phyloP scores from a whole-genome alignment of 2,113 vertebrate species.

The Sorex araneus region DNA sequence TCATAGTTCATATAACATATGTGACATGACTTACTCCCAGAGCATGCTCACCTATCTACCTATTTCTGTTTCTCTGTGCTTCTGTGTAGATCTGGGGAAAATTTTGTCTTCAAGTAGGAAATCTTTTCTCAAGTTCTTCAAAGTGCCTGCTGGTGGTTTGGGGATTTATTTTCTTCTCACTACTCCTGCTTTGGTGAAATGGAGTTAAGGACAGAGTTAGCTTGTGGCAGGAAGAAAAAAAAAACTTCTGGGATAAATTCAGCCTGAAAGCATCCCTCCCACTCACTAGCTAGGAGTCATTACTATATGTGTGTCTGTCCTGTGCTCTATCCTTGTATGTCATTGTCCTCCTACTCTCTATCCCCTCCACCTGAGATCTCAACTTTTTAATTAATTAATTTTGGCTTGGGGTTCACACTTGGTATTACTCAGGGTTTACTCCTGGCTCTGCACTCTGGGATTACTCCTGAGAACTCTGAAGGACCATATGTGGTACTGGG shows the following conservation, averaged over 20 bases:
- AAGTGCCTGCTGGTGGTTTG: not conserved
- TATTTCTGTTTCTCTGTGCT: not conserved
- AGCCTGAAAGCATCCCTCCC: not conserved
- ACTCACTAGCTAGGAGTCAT: not conserved
- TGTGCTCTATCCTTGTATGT: not conserved
- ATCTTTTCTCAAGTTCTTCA: not conserved
- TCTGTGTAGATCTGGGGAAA: not conserved
- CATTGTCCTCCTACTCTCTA: not conserved
- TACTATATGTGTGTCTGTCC: not conserved
- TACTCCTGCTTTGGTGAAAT: not conserved
- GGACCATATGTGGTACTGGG: no score
- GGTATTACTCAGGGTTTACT: no score
- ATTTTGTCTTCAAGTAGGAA: not conserved
- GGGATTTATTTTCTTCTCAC: not conserved
- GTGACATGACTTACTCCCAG: not conserved
- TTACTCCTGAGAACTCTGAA: no score
- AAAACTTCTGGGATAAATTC: not conserved
- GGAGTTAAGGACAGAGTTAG: no score
- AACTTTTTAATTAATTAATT: no score
- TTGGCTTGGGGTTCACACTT: no score
- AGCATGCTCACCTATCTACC: not conserved
- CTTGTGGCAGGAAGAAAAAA: constrained; percentile 4
- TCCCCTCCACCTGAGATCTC: no score
- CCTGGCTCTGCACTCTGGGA: no score
- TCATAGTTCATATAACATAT: not conserved